Evolutionary conservation across 2,113 vertebrate genomes (phyloP).

Genomic region (Aplodontia rufa): DNA sequence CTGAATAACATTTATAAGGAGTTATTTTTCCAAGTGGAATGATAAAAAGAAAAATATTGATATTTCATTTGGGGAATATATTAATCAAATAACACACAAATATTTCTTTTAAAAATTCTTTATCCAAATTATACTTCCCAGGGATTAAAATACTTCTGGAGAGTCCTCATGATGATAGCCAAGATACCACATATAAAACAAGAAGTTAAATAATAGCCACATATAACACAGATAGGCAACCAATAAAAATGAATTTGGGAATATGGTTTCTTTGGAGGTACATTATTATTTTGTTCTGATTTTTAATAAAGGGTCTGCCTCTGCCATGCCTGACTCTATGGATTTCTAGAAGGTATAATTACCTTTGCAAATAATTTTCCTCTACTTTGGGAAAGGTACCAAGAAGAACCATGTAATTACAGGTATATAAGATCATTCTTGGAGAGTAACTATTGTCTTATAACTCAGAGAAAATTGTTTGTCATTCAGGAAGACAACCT

Average conservation of each 20-base stretch:
- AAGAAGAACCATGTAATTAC: not conserved
- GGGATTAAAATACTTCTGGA: not conserved
- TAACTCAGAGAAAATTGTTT: not conserved
- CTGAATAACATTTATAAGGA: slow-evolving; percentile 29
- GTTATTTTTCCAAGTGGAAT: not conserved
- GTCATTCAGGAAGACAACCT: not conserved
- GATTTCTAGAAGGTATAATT: not conserved
- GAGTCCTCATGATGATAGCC: not conserved
- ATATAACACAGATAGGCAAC: not conserved
- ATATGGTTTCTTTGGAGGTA: not conserved
- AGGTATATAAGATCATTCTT: not conserved
- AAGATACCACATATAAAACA: not conserved
- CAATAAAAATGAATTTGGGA: not conserved
- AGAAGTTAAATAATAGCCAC: not conserved
- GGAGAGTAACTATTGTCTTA: not conserved
- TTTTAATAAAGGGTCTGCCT: not conserved
- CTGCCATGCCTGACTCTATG: not conserved
- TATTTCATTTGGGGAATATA: not conserved
- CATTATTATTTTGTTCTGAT: not conserved
- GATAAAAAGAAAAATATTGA: not conserved
- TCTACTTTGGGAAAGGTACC: not conserved
- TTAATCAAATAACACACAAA: slow-evolving; percentile 14
- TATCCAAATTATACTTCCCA: not conserved
- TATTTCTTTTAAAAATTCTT: not conserved
- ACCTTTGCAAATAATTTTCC: not conserved